Conservation (phyloP, 2,888 invertebrate genomes). For the Synanthedon myopaeformis region DNA sequence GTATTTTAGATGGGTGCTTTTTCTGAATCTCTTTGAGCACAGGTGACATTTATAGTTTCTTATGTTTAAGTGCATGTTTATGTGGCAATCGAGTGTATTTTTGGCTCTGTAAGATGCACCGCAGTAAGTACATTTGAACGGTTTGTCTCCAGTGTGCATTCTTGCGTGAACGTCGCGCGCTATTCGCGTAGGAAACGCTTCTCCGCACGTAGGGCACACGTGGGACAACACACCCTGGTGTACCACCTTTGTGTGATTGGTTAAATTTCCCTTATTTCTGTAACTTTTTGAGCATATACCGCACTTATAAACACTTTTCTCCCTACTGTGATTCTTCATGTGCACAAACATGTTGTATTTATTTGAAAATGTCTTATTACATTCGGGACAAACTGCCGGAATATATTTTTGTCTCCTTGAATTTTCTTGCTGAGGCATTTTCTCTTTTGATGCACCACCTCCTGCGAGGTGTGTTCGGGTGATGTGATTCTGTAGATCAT, state of each 20-base stretch:
- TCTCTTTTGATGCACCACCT: slow-evolving; percentile 8
- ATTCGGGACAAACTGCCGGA: slow-evolving; percentile 55
- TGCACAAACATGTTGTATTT: slow-evolving; percentile 62
- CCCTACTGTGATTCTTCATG: slow-evolving; percentile 40
- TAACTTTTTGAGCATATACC: slow-evolving; percentile 54
- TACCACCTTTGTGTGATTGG: slow-evolving; percentile 40
- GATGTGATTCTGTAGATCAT: slow-evolving; percentile 19
- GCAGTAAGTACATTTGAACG: slow-evolving; percentile 54
- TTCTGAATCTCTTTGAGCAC: slow-evolving; percentile 44
- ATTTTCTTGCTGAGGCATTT: slow-evolving; percentile 10
- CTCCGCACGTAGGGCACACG: slow-evolving; percentile 53
- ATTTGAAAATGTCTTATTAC: slow-evolving; percentile 57
- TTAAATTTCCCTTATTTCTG: slow-evolving; percentile 48
- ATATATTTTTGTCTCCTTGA: slow-evolving; percentile 34
- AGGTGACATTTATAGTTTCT: slow-evolving; percentile 34
- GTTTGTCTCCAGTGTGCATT: slow-evolving; percentile 55
- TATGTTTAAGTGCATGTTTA: slow-evolving; percentile 36
- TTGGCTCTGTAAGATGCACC: slow-evolving; percentile 35
- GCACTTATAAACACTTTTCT: slow-evolving; percentile 28
- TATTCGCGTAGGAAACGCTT: slow-evolving; percentile 51
- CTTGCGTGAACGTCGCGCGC: slow-evolving; percentile 49
- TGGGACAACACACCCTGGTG: slow-evolving; percentile 54
- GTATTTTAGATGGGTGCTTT: slow-evolving; percentile 41
- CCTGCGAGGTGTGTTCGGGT: slow-evolving; percentile 11
- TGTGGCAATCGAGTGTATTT: slow-evolving; percentile 35